Evolutionary conservation across 1,140 invertebrate species (phyloP).

Genomic region (Sipha flava): DNA sequence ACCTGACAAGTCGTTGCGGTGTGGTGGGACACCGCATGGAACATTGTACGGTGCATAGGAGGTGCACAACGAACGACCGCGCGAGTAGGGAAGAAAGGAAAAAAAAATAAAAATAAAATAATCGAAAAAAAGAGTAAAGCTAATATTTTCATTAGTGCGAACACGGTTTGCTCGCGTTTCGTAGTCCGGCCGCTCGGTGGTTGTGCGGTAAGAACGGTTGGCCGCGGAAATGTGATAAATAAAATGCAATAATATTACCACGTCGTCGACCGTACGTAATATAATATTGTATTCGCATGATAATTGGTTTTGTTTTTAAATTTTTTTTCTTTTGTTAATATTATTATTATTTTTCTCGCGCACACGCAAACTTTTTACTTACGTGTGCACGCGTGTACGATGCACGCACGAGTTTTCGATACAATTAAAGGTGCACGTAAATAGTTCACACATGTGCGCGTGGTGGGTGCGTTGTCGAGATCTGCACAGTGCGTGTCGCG

Average conservation of each 20-base stretch:
- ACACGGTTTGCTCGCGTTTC: conserved; percentile 26
- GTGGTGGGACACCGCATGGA: background rate
- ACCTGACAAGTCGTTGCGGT: conserved; percentile 18
- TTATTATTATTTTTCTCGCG: too few relatives aligned
- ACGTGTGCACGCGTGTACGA: background rate
- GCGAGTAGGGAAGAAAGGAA: background rate
- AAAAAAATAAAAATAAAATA: background rate
- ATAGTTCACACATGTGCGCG: background rate
- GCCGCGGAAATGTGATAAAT: conserved; percentile 1
- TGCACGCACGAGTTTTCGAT: background rate
- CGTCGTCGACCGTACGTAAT: too few relatives aligned
- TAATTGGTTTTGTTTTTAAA: too few relatives aligned
- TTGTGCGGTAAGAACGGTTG: background rate
- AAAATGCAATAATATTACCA: background rate
- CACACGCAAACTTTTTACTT: too few relatives aligned
- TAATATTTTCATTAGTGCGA: conserved; percentile 24
- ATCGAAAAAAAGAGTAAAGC: background rate
- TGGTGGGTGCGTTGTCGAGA: background rate
- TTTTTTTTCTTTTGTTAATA: too few relatives aligned
- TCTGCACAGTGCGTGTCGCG: background rate
- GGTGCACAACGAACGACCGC: background rate
- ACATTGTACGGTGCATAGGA: background rate
- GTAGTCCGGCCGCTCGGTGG: conserved; percentile 1
- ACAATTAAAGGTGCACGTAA: too few relatives aligned
- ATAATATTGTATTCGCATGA: too few relatives aligned